phyloP scores from a whole-genome alignment of 2,797 vertebrate species.

The Takifugu ocellatus region DNA sequence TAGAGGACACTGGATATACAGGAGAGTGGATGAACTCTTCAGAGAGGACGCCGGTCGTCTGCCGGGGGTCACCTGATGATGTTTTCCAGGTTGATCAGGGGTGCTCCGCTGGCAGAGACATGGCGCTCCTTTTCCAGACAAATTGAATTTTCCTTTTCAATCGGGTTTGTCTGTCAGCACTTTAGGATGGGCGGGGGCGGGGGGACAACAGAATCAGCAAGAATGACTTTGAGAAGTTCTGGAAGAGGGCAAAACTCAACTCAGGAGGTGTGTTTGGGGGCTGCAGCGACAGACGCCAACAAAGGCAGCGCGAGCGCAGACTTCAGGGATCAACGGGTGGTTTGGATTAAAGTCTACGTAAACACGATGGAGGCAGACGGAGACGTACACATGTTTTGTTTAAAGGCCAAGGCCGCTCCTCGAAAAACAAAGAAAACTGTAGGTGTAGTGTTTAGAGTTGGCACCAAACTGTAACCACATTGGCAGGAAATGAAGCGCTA shows the following conservation, averaged over 20 bases:
- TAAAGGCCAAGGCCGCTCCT: slow-evolving; percentile 46
- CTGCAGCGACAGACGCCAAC: slow-evolving; percentile 31
- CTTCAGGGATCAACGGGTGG: slow-evolving; percentile 57
- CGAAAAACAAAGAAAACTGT: slow-evolving; percentile 42
- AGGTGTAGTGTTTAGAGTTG: slow-evolving; percentile 37
- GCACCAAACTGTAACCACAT: slow-evolving; percentile 43
- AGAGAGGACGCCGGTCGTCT: neutral
- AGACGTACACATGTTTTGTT: slow-evolving; percentile 45
- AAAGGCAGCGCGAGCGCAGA: slow-evolving; percentile 55
- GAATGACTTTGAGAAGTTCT: slow-evolving; percentile 42
- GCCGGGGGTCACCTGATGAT: slow-evolving; percentile 10
- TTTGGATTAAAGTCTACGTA: slow-evolving; percentile 53
- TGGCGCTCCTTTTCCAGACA: slow-evolving; percentile 49
- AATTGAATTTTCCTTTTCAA: slow-evolving; percentile 47
- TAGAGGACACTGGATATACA: slow-evolving; percentile 68
- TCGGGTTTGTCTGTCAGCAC: slow-evolving; percentile 37
- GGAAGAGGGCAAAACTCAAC: slow-evolving; percentile 44
- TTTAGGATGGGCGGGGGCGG: neutral
- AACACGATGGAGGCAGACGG: slow-evolving; percentile 40
- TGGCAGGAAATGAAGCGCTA: slow-evolving; percentile 30
- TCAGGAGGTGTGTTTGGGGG: slow-evolving; percentile 55
- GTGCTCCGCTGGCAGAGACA: slow-evolving; percentile 21
- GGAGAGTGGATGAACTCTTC: slow-evolving; percentile 6
- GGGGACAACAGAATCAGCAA: slow-evolving; percentile 31
- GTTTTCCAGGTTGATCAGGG: slow-evolving; percentile 22